These are phyloP conservation scores for Falco berigora DNA, from an alignment of 2,797 vertebrate genomes.

Conservation along the genomic window DNA sequence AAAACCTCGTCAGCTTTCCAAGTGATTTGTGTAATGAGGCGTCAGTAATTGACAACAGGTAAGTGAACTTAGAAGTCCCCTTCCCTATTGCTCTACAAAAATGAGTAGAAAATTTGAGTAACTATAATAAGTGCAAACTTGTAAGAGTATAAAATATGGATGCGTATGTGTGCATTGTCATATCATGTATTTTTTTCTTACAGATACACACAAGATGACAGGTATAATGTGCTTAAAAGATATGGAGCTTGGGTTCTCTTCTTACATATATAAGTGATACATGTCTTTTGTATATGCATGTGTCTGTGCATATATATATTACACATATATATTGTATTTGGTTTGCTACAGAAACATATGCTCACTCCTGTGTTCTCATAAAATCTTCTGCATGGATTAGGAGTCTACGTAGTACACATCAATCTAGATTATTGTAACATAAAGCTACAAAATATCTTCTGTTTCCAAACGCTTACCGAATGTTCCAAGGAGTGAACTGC, in stretches of 20 bases:
- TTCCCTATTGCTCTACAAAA: constrained; percentile 7
- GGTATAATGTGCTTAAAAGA: background rate
- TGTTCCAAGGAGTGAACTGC: background rate
- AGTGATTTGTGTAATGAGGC: constrained; percentile 98
- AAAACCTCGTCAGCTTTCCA: constrained; percentile 94
- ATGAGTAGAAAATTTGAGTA: background rate
- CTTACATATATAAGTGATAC: background rate
- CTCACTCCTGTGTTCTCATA: background rate
- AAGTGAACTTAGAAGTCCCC: constrained; percentile 80
- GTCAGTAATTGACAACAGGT: constrained; percentile 88
- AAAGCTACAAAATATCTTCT: background rate
- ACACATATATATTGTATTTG: background rate
- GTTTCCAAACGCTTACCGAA: background rate
- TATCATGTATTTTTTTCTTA: background rate
- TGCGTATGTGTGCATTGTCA: fast-evolving
- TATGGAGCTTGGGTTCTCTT: background rate
- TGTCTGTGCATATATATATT: background rate
- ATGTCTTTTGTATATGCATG: background rate
- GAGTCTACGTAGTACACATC: background rate
- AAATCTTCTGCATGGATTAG: constrained; percentile 1
- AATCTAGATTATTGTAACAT: background rate
- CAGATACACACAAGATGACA: background rate
- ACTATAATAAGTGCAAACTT: background rate
- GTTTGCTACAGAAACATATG: constrained; percentile 9
- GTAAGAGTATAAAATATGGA: background rate